Evolutionary conservation across 2,113 vertebrate genomes (phyloP).

Genomic region (Dromas ardeola): DNA sequence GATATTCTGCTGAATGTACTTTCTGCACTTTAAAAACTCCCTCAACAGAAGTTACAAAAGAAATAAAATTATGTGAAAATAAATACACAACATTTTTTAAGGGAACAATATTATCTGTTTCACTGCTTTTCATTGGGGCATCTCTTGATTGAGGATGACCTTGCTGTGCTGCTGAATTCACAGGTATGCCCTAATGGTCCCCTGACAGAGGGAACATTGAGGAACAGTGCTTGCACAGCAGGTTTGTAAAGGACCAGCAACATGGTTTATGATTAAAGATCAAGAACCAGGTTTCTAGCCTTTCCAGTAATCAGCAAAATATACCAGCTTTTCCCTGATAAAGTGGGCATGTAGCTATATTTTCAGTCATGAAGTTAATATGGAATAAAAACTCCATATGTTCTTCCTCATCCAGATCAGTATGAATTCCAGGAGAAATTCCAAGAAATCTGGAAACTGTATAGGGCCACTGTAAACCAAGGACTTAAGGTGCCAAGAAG

Average conservation of each 20-base stretch:
- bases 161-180: background rate
- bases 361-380: background rate
- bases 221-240: background rate
- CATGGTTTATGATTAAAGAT: background rate
- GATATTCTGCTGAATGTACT: background rate
- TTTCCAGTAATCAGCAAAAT: background rate
- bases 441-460: constrained; percentile 58
- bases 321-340: background rate
- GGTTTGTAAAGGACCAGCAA: background rate
- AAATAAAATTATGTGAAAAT: constrained; percentile 13
- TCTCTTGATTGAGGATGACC: background rate
- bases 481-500: constrained; percentile 28
- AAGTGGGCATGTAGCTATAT: background rate
- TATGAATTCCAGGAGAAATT: constrained; percentile 42
- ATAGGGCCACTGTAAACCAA: constrained; percentile 37
- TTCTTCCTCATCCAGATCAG: constrained; percentile 5
- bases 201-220: background rate
- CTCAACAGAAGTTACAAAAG: background rate
- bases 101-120: background rate
- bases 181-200: background rate
- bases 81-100: background rate
- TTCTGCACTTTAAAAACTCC: background rate
- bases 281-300: background rate
- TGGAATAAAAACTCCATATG: constrained; percentile 7
- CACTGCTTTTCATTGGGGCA: background rate